Evolutionary conservation across 2,888 invertebrate species (phyloP).

Genomic region (Hydrotaea cyrtoneurina): DNA sequence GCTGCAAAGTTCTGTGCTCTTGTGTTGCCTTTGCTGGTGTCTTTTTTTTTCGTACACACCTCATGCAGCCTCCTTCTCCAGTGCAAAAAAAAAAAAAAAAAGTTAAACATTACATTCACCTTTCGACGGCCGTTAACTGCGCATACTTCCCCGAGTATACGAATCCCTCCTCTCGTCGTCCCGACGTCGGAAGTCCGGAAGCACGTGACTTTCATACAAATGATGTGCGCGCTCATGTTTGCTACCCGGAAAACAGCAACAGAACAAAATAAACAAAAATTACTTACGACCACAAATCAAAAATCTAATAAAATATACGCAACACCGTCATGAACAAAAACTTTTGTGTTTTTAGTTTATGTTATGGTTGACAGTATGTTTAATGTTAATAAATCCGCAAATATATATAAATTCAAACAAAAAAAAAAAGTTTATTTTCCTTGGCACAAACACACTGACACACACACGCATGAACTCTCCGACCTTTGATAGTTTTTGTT

Average conservation of each 20-base stretch:
- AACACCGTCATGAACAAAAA: background rate
- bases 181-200: no score
- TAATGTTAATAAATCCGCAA: conserved; percentile 40
- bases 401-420: background rate
- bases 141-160: background rate
- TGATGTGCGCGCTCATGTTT: conserved; percentile 47
- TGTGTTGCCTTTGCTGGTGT: background rate
- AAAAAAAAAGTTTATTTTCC: conserved; percentile 32
- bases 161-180: background rate
- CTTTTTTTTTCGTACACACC: background rate
- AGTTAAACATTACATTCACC: conserved; percentile 59
- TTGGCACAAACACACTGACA: background rate
- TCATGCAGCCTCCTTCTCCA: background rate
- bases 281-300: conserved; percentile 61
- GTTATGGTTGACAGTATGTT: conserved; percentile 50
- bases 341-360: conserved; percentile 30
- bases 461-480: background rate
- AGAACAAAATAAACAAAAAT: conserved; percentile 34
- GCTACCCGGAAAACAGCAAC: background rate
- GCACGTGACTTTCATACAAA: conserved; percentile 67
- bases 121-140: conserved; percentile 21
- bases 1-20: conserved; percentile 12
- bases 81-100: conserved; percentile 36
- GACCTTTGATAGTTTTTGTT: conserved; percentile 4
- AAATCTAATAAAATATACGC: conserved; percentile 61